These are phyloP conservation scores for Nephrotoma guestfalica DNA, from an alignment of 2,888 invertebrate species.

Conservation along the genomic window DNA sequence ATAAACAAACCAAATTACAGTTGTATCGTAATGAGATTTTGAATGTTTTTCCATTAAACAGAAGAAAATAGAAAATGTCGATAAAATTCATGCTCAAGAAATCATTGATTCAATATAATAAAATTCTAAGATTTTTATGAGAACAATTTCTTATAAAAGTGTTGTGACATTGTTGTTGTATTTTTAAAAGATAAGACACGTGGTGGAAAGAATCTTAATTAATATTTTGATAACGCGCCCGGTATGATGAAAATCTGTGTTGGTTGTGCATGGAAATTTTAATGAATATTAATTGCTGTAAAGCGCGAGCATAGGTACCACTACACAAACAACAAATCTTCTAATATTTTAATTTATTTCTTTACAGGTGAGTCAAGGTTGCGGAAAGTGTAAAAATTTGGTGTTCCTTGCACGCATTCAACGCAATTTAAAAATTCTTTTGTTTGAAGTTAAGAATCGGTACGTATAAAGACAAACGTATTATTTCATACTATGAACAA, in stretches of 20 bases:
- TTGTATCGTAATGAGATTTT: background rate
- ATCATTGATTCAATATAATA: background rate
- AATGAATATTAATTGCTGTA: background rate
- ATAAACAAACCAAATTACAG: background rate
- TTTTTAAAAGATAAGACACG: background rate
- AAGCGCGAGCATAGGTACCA: background rate
- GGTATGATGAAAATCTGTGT: background rate
- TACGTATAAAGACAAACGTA: background rate
- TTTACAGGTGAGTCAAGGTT: background rate
- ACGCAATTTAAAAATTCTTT: background rate
- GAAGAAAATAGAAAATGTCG: background rate
- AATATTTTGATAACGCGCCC: background rate
- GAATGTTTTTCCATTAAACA: background rate
- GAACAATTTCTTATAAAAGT: background rate
- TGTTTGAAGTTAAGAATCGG: background rate
- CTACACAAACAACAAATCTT: background rate
- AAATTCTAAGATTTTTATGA: background rate
- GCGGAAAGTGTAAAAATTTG: background rate
- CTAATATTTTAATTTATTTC: background rate
- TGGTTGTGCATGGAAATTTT: background rate
- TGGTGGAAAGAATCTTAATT: background rate
- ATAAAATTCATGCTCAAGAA: background rate
- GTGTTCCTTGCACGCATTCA: background rate
- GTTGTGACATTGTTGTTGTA: background rate
- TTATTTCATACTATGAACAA: background rate